phyloP scores from a whole-genome alignment of 1,140 invertebrate species.

The Phymorhynchus buccinoides region DNA sequence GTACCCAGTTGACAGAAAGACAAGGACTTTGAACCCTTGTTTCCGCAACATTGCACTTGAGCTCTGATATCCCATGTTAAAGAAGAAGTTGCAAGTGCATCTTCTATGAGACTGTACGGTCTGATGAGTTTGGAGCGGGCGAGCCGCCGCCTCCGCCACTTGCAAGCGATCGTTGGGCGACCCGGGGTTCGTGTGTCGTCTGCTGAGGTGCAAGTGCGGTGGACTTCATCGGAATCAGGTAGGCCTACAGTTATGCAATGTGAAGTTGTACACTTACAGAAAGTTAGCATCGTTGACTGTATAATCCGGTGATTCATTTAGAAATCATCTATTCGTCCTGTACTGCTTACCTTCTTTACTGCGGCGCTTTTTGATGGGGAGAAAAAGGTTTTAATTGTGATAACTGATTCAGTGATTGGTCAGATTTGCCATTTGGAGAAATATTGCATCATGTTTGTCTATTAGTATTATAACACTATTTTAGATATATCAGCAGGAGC shows the following conservation, averaged over 20 bases:
- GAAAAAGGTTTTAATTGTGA: too few species aligned
- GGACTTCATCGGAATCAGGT: conserved; percentile 31
- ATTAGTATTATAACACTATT: too few species aligned
- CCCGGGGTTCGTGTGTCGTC: conserved; percentile 30
- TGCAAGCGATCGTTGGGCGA: conserved; percentile 29
- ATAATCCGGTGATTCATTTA: not conserved
- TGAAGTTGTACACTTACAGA: too few species aligned
- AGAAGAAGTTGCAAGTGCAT: not conserved
- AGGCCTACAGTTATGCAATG: too few species aligned
- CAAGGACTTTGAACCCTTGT: conserved; percentile 39
- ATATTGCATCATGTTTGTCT: too few species aligned
- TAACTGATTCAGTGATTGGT: too few species aligned
- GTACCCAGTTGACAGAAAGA: conserved; percentile 6
- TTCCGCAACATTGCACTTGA: not conserved
- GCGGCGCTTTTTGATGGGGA: too few species aligned
- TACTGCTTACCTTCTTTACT: too few species aligned
- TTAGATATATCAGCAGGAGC: too few species aligned
- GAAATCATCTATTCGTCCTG: not conserved
- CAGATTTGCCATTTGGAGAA: too few species aligned
- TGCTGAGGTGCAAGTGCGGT: conserved; percentile 30
- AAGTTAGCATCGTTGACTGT: not conserved
- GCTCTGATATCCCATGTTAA: not conserved
- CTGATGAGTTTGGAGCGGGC: conserved; percentile 42
- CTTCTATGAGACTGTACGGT: conserved; percentile 37
- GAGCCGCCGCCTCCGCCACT: conserved; percentile 33